Evolutionary conservation across 2,888 invertebrate species (phyloP).

Genomic region (Xanthostigma xanthostigma): DNA sequence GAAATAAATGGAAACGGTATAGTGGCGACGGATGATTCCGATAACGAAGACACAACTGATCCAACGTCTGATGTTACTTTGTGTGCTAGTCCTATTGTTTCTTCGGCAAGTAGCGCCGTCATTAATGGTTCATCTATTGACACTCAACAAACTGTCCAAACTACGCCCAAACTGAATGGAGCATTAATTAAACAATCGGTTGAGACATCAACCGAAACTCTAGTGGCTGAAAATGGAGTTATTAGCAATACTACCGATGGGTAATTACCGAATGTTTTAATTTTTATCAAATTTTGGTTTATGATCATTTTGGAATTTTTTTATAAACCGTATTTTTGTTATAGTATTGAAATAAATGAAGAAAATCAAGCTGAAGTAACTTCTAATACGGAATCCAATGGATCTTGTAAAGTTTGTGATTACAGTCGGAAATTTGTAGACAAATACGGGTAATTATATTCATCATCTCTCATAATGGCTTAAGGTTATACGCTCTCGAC

Average conservation of each 20-base stretch:
- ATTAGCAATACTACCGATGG: slow-evolving; percentile 3
- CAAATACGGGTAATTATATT: slow-evolving; percentile 14
- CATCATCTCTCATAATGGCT: slow-evolving; percentile 8
- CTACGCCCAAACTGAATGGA: background rate
- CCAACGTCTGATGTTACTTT: slow-evolving; percentile 22
- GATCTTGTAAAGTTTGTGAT: slow-evolving; percentile 23
- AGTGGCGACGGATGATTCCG: slow-evolving; percentile 14
- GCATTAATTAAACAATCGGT: slow-evolving; percentile 18
- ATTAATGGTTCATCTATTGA: background rate
- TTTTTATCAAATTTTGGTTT: background rate
- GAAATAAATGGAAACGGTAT: slow-evolving; percentile 16
- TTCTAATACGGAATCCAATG: slow-evolving; percentile 5
- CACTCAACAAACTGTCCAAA: background rate
- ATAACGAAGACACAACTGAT: slow-evolving; percentile 19
- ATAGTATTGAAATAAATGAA: too few relatives aligned
- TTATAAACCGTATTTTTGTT: background rate
- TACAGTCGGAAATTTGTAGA: slow-evolving; percentile 22
- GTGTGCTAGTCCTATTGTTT: background rate
- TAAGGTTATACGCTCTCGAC: too few relatives aligned
- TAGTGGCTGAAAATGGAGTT: slow-evolving; percentile 27
- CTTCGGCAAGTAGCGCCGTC: background rate
- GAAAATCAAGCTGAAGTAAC: too few relatives aligned
- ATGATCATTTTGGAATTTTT: background rate
- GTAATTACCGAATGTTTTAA: background rate
- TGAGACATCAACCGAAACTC: slow-evolving; percentile 38